Evolutionary conservation across 1,140 invertebrate species (phyloP).

Genomic region (Hypsibius dujardini): DNA sequence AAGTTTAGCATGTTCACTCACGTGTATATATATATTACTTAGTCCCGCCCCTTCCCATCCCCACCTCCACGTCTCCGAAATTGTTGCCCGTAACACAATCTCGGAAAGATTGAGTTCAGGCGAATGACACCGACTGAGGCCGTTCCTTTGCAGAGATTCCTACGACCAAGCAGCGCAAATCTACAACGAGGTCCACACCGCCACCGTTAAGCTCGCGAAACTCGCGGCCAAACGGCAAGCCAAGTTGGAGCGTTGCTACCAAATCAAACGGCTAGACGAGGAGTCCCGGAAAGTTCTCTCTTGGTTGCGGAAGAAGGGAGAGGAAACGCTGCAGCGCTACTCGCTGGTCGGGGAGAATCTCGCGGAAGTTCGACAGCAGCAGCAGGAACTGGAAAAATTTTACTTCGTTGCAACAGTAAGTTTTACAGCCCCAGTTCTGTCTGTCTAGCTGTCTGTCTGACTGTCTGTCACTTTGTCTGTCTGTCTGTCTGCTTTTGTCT

Average conservation of each 20-base stretch:
- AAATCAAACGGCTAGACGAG: conserved; percentile 31
- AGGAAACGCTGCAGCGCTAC: conserved; percentile 48
- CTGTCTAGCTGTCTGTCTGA: too few relatives aligned
- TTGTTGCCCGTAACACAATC: too few relatives aligned
- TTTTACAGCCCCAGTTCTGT: too few relatives aligned
- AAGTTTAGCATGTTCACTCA: too few relatives aligned
- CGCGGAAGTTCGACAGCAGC: conserved; percentile 45
- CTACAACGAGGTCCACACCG: conserved; percentile 28
- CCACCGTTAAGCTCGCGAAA: conserved; percentile 27
- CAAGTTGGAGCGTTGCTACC: conserved; percentile 31
- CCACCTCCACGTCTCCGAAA: too few relatives aligned
- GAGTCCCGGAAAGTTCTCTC: conserved; percentile 44
- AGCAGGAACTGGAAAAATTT: conserved; percentile 61
- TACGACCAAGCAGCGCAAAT: conserved; percentile 27
- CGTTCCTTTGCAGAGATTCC: conserved; percentile 28
- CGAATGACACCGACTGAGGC: too few relatives aligned
- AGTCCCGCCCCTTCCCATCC: too few relatives aligned
- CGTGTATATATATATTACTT: too few relatives aligned
- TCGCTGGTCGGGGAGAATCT: conserved; percentile 40
- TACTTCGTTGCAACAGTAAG: conserved; percentile 65
- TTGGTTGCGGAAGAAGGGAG: conserved; percentile 53
- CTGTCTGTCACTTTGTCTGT: neutral
- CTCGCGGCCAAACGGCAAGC: conserved; percentile 29
- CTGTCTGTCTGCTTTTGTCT: too few relatives aligned
- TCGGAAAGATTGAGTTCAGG: too few relatives aligned